phyloP scores from a whole-genome alignment of 2,797 vertebrate species.

The Rhabdophis nuchalis region DNA sequence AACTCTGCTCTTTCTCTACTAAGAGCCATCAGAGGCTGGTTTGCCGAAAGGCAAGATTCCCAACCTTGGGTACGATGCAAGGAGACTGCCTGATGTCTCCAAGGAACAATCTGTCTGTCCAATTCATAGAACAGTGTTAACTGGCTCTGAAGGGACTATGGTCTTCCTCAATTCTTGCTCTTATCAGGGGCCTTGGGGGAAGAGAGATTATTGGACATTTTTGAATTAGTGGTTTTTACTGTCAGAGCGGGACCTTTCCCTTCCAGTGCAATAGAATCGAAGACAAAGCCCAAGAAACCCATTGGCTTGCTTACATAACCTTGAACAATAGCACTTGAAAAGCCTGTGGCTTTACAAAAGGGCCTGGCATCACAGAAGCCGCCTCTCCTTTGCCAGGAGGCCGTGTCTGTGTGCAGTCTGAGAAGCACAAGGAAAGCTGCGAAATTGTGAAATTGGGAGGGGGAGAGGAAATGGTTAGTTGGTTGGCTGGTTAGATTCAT shows the following conservation, averaged over 20 bases:
- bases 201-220: conserved; percentile 32
- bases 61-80: conserved; percentile 10
- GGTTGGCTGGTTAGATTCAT: background rate
- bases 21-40: background rate
- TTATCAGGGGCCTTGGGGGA: conserved; percentile 9
- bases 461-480: background rate
- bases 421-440: background rate
- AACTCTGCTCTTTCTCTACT: background rate
- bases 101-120: conserved; percentile 26
- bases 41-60: background rate
- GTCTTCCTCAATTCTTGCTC: background rate
- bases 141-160: conserved; percentile 18
- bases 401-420: background rate
- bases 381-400: background rate
- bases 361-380: background rate
- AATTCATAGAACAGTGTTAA: conserved; percentile 17
- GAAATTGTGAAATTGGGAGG: background rate
- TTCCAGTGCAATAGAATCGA: background rate
- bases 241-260: conserved; percentile 13
- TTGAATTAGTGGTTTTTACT: conserved; percentile 27
- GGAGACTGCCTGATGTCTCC: conserved; percentile 2
- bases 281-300: conserved; percentile 9
- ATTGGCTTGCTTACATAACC: conserved; percentile 19
- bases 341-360: background rate
- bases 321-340: conserved; percentile 12